Percentiles rank a stretch among this genome's conserved stretches.
These are phyloP conservation scores for Macrocentrus cingulum DNA, from an alignment of 1,140 invertebrate species.

Conservation along the genomic window DNA sequence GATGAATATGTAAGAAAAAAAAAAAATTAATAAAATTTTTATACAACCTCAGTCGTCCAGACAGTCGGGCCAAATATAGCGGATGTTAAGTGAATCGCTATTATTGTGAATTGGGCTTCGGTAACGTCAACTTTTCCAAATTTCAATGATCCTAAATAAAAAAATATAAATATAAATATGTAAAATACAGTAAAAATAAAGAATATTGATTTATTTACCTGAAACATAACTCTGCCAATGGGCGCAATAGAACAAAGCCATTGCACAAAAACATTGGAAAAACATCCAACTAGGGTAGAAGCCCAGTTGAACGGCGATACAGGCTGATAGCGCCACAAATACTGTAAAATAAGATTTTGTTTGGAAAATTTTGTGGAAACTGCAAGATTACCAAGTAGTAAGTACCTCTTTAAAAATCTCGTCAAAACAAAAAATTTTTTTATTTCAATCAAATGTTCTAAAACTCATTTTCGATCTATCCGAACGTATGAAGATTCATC, in stretches of 20 bases:
- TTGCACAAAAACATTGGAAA: slow-evolving; percentile 90
- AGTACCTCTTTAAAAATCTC: too few species aligned
- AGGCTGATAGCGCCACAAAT: slow-evolving; percentile 92
- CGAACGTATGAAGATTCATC: too few species aligned
- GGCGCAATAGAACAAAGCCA: slow-evolving; percentile 95
- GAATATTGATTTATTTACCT: slow-evolving; percentile 60
- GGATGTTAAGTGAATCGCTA: slow-evolving; percentile 84
- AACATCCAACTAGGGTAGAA: slow-evolving; percentile 91
- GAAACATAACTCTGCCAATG: slow-evolving; percentile 99
- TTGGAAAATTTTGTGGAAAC: too few species aligned
- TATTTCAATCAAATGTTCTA: too few species aligned
- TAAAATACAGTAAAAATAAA: slow-evolving; percentile 1
- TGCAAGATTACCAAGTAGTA: too few species aligned
- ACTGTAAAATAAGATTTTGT: slow-evolving; percentile 64
- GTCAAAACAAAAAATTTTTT: too few species aligned
- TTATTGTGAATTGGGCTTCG: slow-evolving; percentile 95
- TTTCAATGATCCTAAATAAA: slow-evolving; percentile 71
- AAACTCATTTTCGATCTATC: too few species aligned
- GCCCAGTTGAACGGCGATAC: slow-evolving; percentile 88
- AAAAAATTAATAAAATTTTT: too few species aligned
- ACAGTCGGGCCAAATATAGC: slow-evolving; percentile 82
- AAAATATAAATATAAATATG: neutral
- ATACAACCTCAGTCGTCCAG: slow-evolving; percentile 82
- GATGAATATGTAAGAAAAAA: slow-evolving; percentile 43
- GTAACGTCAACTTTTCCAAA: slow-evolving; percentile 98